A percentile compares a stretch with the other conserved stretches of the same genome.
These are phyloP conservation scores for Coelopa pilipes DNA, from an alignment of 2,888 invertebrate genomes.

Conservation along the genomic window DNA sequence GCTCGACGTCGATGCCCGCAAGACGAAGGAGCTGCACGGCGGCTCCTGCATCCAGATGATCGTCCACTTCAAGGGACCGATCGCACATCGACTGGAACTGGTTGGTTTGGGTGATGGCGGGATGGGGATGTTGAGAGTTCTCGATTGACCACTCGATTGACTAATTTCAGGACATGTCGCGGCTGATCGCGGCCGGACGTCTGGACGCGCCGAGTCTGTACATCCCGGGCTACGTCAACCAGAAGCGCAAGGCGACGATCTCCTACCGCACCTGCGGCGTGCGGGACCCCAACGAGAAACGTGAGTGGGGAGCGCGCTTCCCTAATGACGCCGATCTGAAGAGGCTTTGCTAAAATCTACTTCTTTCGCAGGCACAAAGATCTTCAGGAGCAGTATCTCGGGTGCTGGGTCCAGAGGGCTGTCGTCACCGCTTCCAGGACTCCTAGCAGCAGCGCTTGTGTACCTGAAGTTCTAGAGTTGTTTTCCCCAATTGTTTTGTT, in stretches of 20 bases:
- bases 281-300: slow-evolving; percentile 79
- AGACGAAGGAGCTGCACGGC: slow-evolving; percentile 80
- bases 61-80: slow-evolving; percentile 86
- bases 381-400: slow-evolving; percentile 45
- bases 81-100: slow-evolving; percentile 81
- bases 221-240: slow-evolving; percentile 80
- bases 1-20: slow-evolving; percentile 83
- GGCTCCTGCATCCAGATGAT: slow-evolving; percentile 86
- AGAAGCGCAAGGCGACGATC: slow-evolving; percentile 76
- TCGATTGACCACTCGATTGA: not conserved
- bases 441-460: not conserved
- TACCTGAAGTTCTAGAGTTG: not conserved
- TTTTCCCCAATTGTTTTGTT: not conserved
- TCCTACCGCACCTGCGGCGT: slow-evolving; percentile 82
- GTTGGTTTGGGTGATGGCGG: slow-evolving; percentile 65
- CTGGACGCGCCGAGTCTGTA: slow-evolving; percentile 80
- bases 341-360: too few species aligned
- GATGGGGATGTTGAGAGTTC: not conserved
- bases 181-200: slow-evolving; percentile 78
- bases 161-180: slow-evolving; percentile 72
- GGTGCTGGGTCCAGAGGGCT: slow-evolving; percentile 36
- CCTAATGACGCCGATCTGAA: too few species aligned
- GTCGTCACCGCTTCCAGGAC: not conserved
- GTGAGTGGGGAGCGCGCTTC: slow-evolving; percentile 53
- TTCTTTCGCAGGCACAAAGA: slow-evolving; percentile 50